Base-by-base conservation (phyloP, 2,888 invertebrate genomes). In the Abrostola tripartita region DNA sequence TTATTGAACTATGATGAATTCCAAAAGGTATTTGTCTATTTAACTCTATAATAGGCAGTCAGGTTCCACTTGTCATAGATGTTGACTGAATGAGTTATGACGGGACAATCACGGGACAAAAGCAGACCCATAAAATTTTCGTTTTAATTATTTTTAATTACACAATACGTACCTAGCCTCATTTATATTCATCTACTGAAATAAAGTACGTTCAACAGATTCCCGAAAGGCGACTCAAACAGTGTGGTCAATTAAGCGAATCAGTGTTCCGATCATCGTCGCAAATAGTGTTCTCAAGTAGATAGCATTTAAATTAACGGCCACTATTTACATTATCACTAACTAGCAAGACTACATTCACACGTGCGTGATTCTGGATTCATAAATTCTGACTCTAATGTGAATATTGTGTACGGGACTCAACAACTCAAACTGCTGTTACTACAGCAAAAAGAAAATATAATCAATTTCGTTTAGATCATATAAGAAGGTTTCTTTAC, bases 311-410 rank as follows among this genome's bases (percentile, higher is more conserved):
- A 87, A 87, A 91, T 89, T 85, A 84, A 77, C 62, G 71, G 74
- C 82, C 88, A 88, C 91, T 90, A 90, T 79, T 89, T 87, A 90
- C 81, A 85, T 87, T 88, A 89, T 90, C 87, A 81, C 72, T 83
- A 53, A 67, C 47, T 54, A 14, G 52, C 10, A 41, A 69, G 38
- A 57, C 44, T 24, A 24, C 24, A 4, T 24, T 24, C 24, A 24
- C 24, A 24, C 24, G 24, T 24, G 24, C 24, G 24, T 24, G 24
- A 2, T 24, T 1, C 24, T 24, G 24, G 24, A 24, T 24, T 24
- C 1, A 24, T 24, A 24, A 24, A 4, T 24, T 2, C 24, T 24
- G 24, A 24, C 4, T 24, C 24, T 24, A 24, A 1, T 24, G 1
- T 24, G 24, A 1, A 24, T 24, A 2, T 2, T 24, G 24, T 24